phyloP scores from a whole-genome alignment of 1,140 invertebrate genomes.

The Parapsyche elsis region DNA sequence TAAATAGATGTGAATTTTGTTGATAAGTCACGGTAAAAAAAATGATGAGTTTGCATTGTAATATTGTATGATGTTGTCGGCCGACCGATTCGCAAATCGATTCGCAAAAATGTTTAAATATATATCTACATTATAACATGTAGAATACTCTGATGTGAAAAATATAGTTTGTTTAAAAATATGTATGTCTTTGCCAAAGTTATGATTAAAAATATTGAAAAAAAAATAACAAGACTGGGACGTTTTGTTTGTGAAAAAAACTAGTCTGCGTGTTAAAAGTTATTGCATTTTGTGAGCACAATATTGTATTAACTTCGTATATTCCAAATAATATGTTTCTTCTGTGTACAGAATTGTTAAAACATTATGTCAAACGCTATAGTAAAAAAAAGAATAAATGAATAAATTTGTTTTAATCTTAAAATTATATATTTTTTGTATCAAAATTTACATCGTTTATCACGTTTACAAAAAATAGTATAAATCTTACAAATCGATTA shows the following conservation, averaged over 20 bases:
- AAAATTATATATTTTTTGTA: too few species aligned
- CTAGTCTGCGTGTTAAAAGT: not conserved
- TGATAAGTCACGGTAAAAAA: too few species aligned
- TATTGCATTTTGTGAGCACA: slow-evolving; percentile 14
- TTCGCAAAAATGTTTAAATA: slow-evolving; percentile 4
- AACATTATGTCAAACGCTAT: slow-evolving; percentile 11
- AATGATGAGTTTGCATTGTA: too few species aligned
- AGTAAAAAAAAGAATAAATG: not conserved
- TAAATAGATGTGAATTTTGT: too few species aligned
- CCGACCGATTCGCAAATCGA: too few species aligned
- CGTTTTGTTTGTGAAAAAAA: slow-evolving; percentile 2
- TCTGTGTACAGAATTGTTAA: slow-evolving; percentile 14
- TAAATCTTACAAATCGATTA: too few species aligned
- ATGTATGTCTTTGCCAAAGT: slow-evolving; percentile 31
- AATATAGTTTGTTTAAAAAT: not conserved
- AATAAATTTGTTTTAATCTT: slow-evolving; percentile 26
- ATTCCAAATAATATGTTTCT: not conserved
- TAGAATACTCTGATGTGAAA: not conserved
- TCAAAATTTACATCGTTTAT: too few species aligned
- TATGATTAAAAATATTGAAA: not conserved
- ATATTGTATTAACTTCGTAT: not conserved
- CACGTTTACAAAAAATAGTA: too few species aligned
- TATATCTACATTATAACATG: not conserved
- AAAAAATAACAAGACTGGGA: not conserved
- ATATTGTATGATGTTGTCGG: too few species aligned